phyloP scores from a whole-genome alignment of 2,888 invertebrate genomes.

The Mechanitis messenoides region DNA sequence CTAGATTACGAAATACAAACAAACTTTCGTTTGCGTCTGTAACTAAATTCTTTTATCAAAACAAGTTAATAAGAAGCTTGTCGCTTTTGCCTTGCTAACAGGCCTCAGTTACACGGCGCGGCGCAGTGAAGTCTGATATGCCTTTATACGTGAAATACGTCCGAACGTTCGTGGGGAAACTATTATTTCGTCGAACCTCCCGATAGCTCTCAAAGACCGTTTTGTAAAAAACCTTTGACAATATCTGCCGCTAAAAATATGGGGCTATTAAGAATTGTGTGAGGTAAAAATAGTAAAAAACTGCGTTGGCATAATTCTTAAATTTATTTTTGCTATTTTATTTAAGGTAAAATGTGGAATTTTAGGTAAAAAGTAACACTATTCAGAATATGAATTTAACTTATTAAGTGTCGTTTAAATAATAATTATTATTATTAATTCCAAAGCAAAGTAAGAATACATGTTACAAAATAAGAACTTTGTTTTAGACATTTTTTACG shows the following conservation, averaged over 20 bases:
- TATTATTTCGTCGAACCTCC: slow-evolving; percentile 30
- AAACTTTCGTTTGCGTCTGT: too few species aligned
- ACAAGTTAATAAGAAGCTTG: neutral
- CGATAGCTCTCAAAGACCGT: slow-evolving; percentile 11
- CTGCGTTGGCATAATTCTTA: neutral
- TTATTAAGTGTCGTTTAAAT: too few species aligned
- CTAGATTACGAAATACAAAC: too few species aligned
- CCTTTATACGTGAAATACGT: slow-evolving; percentile 43
- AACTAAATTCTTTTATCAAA: neutral
- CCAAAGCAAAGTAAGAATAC: too few species aligned
- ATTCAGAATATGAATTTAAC: too few species aligned
- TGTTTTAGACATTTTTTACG: too few species aligned
- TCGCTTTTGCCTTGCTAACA: neutral
- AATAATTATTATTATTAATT: too few species aligned
- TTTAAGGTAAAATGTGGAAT: neutral
- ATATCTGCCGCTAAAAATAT: slow-evolving; percentile 3
- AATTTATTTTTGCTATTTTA: neutral
- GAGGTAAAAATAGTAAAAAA: neutral
- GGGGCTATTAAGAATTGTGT: slow-evolving; percentile 5
- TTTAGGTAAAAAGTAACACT: too few species aligned
- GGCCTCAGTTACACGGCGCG: slow-evolving; percentile 9
- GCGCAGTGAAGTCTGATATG: slow-evolving; percentile 36
- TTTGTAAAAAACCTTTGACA: slow-evolving; percentile 10
- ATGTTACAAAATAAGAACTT: too few species aligned
- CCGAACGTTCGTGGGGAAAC: slow-evolving; percentile 40